These are phyloP conservation scores for Drosophila melanica DNA, from an alignment of 1,140 invertebrate species.

Conservation along the genomic window DNA sequence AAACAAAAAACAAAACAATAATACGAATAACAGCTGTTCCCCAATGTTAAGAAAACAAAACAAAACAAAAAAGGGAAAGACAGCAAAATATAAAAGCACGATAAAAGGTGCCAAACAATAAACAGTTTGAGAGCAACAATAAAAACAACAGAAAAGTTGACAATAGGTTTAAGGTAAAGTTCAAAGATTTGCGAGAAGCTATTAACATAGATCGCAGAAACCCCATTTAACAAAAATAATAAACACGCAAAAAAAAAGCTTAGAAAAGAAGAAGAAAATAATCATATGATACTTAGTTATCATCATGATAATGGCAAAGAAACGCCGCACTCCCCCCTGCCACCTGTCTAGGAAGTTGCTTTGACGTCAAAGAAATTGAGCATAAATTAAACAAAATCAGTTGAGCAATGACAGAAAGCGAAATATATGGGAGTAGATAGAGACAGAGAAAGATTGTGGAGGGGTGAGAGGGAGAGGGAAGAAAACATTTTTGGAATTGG, in stretches of 20 bases:
- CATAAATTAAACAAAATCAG: slow-evolving; percentile 36
- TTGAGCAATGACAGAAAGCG: slow-evolving; percentile 4
- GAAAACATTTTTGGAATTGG: slow-evolving; percentile 44
- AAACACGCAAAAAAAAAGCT: slow-evolving; percentile 10
- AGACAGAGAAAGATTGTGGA: not conserved
- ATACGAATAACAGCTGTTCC: slow-evolving; percentile 55
- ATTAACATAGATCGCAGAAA: slow-evolving; percentile 34
- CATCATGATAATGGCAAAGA: slow-evolving; percentile 15
- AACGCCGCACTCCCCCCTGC: not conserved
- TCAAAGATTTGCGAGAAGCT: slow-evolving; percentile 39
- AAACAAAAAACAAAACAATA: not conserved
- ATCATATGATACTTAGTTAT: slow-evolving; percentile 17
- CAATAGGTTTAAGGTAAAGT: slow-evolving; percentile 30
- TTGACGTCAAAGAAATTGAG: slow-evolving; percentile 41
- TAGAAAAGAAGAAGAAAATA: slow-evolving; percentile 1
- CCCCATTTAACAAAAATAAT: slow-evolving; percentile 16
- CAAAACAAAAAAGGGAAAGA: slow-evolving; percentile 29
- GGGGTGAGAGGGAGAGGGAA: not conserved
- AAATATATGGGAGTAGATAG: not conserved
- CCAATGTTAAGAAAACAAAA: slow-evolving; percentile 47
- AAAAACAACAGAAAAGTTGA: slow-evolving; percentile 18
- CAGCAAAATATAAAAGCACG: slow-evolving; percentile 23
- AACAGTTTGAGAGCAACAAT: slow-evolving; percentile 10
- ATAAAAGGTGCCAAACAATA: slow-evolving; percentile 64
- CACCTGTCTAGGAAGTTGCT: not conserved